Evolutionary conservation across 2,113 vertebrate species (phyloP), one percentile per base, ranked within the genome.

Genomic region (Octodon degus): DNA sequence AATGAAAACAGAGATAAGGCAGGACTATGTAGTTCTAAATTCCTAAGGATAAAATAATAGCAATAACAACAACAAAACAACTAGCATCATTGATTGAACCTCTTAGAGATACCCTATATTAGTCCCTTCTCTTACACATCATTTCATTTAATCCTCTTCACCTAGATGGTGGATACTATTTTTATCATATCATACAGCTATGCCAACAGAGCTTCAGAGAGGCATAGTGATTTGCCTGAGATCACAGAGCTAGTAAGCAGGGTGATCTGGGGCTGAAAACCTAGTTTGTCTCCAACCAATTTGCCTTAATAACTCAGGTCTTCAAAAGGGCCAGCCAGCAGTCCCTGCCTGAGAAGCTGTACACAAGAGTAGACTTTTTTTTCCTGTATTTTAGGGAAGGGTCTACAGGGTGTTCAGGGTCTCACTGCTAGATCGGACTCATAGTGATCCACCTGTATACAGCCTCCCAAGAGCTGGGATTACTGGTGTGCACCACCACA

Each of bases 181-280:
- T 58, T 30, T 34, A 68, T 34, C 58, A 40, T 43, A 67, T 62
- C 65, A 50, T 65, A 40, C 10, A 58, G 70, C 85, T 24, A 43
- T 27, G 60, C 82, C 58, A 90, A 55, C 9, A 85, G 89, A 79
- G 25, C 58, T 67, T 86, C 88, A 72, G 92, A 90, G 93, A 95
- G 81, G 22, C 50, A 55, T 22, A 63, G 17, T 24, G 60, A 34
- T 58, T 70, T 90, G 27, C 14, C 91, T 65, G 63, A 68, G 14
- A 82, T 72, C 89, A 88, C 68, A 47, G 62, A 96, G 86, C 32
- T 0, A 4, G 63, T 17, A 50, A 82, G 83, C 24, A 55, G 89
- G 89, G 58, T 68, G 30, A 89, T 8, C 14, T 55, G 43, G 58
- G 55, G 25, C 60, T 72, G 62, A 74, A 65, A 62, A 60, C 37